Evolutionary conservation across 1,140 invertebrate genomes (phyloP).

Genomic region (Aphis gossypii): DNA sequence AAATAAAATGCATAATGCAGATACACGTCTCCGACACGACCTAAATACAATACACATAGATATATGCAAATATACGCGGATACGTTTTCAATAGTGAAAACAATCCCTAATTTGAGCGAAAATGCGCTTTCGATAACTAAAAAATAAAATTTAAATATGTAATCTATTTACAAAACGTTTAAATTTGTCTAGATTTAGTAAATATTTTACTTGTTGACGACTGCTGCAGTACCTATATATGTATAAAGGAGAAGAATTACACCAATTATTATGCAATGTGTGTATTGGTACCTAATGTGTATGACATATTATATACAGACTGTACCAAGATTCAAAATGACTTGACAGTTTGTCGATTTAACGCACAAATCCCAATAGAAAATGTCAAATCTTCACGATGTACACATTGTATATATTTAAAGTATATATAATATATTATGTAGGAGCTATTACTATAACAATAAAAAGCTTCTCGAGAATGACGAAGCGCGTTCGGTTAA

Average conservation of each 20-base stretch:
- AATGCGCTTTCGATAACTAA: not conserved
- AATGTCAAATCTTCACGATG: not conserved
- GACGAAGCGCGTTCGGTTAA: not conserved
- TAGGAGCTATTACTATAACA: not conserved
- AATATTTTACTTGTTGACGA: not conserved
- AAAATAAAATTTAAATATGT: not conserved
- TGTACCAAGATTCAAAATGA: not conserved
- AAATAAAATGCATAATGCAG: not conserved
- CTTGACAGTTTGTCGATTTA: not conserved
- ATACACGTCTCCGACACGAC: not conserved
- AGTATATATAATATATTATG: not conserved
- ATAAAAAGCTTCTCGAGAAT: not conserved
- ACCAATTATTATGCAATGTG: not conserved
- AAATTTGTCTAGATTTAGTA: not conserved
- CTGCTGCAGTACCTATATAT: too few species aligned
- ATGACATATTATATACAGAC: not conserved
- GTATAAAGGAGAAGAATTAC: not conserved
- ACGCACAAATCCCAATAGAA: not conserved
- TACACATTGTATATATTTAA: not conserved
- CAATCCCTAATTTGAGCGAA: not conserved
- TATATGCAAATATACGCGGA: not conserved
- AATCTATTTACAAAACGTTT: not conserved
- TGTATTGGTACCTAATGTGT: not conserved
- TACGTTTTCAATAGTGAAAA: not conserved
- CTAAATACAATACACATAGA: not conserved